Evolutionary conservation across 1,140 invertebrate species (phyloP), one percentile per base, ranked within the genome.

Genomic region (Drosophila kanapiae): DNA sequence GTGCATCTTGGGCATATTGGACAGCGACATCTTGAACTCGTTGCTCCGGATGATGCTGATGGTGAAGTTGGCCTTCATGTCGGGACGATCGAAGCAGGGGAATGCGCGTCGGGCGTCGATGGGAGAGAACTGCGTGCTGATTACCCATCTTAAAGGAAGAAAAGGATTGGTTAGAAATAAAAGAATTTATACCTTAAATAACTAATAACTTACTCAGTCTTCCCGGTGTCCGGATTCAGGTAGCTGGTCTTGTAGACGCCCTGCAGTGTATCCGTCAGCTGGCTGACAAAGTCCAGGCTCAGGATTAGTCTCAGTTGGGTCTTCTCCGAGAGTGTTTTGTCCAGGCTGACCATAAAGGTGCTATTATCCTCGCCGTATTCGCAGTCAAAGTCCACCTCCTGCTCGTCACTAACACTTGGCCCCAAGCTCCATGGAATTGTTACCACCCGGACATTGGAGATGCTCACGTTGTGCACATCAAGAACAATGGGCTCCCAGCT

Each of bases 11-110:
- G 95, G 94, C 95, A 96, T 96, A 78, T 96, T 96, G 1, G 95
- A 95, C 35, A 96, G 93, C 0, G 94, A 93, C 51, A 93, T 93
- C 14, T 94, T 94, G 94, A 96, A 95, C 47, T 95, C 94, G 10
- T 81, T 92, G 37, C 94, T 94, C 14, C 96, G 93, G 3, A 96
- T 95, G 5, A 98, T 93, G 77, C 95, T 96, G 42, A 96, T 94
- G 75, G 95, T 93, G 82, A 97, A 98, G 14, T 94, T 94, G 6
- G 97, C 96, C 91, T 97, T 98, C 72, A 97, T 94, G 9, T 95
- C 94, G 0, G 97, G 97, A 81, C 98, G 97, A 93, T 98, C 97
- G 88, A 97, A 97, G 92, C 96, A 97, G 0, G 98, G 98, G 92
- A 99, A 99, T 1, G 97, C 97, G 75, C 95, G 94, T 37, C 98